Conservation (phyloP, 2,113 vertebrate genomes). For the Protomyctophum bolini region DNA sequence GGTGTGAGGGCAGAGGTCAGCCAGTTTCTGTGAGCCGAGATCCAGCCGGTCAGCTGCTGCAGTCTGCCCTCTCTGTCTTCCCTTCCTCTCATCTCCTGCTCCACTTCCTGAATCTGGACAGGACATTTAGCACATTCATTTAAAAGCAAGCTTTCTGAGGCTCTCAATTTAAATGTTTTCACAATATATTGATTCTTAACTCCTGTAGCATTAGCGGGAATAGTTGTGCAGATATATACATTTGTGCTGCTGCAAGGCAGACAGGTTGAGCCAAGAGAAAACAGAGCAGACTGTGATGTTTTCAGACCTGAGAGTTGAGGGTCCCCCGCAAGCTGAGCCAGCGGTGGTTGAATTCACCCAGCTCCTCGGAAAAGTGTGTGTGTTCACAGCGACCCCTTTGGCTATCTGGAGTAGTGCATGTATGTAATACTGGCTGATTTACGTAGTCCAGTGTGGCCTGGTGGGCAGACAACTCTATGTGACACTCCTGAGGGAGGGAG, state of each 20-base stretch:
- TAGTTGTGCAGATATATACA: too few species aligned
- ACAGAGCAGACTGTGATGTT: neutral
- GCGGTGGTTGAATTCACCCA: slow-evolving; percentile 81
- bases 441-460: slow-evolving; percentile 86
- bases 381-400: slow-evolving; percentile 81
- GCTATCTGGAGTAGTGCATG: slow-evolving; percentile 72
- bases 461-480: slow-evolving; percentile 81
- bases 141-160: too few species aligned
- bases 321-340: slow-evolving; percentile 81
- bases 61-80: slow-evolving; percentile 79
- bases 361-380: slow-evolving; percentile 85
- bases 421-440: slow-evolving; percentile 83
- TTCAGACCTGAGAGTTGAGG: slow-evolving; percentile 82
- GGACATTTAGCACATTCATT: neutral
- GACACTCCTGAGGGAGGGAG: slow-evolving; percentile 75
- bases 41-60: slow-evolving; percentile 80
- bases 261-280: too few species aligned
- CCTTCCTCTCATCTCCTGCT: slow-evolving; percentile 78
- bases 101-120: slow-evolving; percentile 80
- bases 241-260: too few species aligned
- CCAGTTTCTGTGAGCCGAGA: slow-evolving; percentile 78
- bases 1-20: slow-evolving; percentile 75
- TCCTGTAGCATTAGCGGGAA: too few species aligned
- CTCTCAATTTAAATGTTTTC: too few species aligned
- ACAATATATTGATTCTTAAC: too few species aligned